These are phyloP conservation scores for Diplazon laetatorius DNA, from an alignment of 2,888 invertebrate species.

Conservation along the genomic window DNA sequence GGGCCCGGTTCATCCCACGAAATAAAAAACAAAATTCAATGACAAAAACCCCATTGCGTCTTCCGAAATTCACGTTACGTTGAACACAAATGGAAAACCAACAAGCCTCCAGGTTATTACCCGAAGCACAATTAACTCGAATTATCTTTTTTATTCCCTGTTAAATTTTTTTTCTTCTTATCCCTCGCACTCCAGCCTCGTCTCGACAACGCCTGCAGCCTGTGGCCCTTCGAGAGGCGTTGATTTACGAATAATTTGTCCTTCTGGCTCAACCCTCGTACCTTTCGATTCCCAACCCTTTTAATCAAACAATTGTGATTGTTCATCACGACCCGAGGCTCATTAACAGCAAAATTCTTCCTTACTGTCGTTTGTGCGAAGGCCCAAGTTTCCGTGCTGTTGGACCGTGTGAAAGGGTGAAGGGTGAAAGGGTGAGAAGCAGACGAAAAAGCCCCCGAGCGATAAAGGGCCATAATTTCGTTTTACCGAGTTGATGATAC, in stretches of 20 bases:
- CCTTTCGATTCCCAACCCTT: too few relatives aligned
- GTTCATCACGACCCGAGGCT: conserved; percentile 1
- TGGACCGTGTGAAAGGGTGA: background rate
- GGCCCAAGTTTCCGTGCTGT: background rate
- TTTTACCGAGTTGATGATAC: background rate
- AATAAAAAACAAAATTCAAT: conserved; percentile 12
- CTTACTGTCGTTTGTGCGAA: background rate
- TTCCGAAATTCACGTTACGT: conserved; percentile 10
- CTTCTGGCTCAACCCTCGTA: background rate
- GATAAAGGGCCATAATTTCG: conserved; percentile 14
- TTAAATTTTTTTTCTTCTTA: conserved; percentile 17
- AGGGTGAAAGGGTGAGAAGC: background rate
- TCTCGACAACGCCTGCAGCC: background rate
- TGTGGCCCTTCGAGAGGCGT: background rate
- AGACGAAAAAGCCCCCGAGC: background rate
- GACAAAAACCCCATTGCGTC: conserved; percentile 42
- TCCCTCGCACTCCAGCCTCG: conserved; percentile 14
- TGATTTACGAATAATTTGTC: conserved; percentile 2
- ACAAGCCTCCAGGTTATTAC: conserved; percentile 42
- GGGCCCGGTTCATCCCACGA: background rate
- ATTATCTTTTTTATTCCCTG: conserved; percentile 33
- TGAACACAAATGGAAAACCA: conserved; percentile 43
- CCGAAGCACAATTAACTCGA: conserved; percentile 35
- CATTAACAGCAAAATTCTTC: background rate
- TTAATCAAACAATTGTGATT: conserved; percentile 37